Percentiles rank a stretch among this genome's conserved stretches.
Conservation (phyloP, 2,113 vertebrate species). For the Orycteropus afer region DNA sequence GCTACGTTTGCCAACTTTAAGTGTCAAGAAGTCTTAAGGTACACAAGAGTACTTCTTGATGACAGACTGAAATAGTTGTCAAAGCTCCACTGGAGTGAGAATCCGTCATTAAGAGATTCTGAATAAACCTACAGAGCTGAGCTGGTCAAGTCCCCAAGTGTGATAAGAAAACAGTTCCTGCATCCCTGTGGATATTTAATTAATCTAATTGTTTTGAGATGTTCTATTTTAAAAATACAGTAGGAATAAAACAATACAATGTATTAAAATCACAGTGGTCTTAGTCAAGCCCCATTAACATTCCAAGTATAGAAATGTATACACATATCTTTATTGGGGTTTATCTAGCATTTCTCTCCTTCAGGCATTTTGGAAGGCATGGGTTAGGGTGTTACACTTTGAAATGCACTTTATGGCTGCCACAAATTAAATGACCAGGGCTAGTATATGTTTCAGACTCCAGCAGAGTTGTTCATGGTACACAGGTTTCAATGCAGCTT, state of each 20-base stretch:
- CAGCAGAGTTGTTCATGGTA: no score
- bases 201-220: constrained; percentile 82
- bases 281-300: constrained; percentile 78
- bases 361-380: constrained; percentile 59
- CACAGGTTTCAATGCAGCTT: no score
- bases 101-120: constrained; percentile 58
- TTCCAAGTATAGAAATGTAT: constrained; percentile 50
- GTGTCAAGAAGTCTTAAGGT: constrained; percentile 33
- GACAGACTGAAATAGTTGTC: constrained; percentile 48
- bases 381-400: constrained; percentile 50
- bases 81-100: background rate
- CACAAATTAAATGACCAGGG: no score
- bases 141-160: constrained; percentile 78
- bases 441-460: no score
- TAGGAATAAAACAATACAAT: constrained; percentile 73
- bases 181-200: constrained; percentile 81
- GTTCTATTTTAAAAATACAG: constrained; percentile 78
- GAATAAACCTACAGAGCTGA: constrained; percentile 56
- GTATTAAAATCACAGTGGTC: constrained; percentile 81
- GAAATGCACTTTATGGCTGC: constrained; percentile 50
- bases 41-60: constrained; percentile 39
- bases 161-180: constrained; percentile 73
- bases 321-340: constrained; percentile 54
- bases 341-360: constrained; percentile 63
- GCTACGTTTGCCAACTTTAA: constrained; percentile 43